phyloP scores from a whole-genome alignment of 2,113 vertebrate species.

The Lutjanus erythropterus region DNA sequence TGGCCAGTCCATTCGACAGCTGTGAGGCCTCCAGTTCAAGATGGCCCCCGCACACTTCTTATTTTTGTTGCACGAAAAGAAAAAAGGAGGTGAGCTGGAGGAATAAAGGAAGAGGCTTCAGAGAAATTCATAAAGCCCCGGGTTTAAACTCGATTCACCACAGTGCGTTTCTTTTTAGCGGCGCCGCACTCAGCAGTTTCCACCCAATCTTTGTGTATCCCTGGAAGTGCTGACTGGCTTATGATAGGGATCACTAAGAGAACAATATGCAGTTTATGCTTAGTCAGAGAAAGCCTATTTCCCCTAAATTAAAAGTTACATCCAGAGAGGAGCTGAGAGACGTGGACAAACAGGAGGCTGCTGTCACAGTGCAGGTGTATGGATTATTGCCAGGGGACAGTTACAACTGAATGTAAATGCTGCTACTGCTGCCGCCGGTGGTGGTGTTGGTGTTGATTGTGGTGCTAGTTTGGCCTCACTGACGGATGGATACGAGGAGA shows the following conservation, averaged over 20 bases:
- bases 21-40: constrained; percentile 51
- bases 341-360: constrained; percentile 25
- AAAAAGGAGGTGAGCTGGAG: constrained; percentile 23
- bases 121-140: constrained; percentile 37
- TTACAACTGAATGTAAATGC: constrained; percentile 49
- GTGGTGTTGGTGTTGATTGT: constrained; percentile 37
- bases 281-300: constrained; percentile 69
- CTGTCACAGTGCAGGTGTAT: constrained; percentile 51
- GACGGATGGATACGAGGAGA: constrained; percentile 60
- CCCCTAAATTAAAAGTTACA: constrained; percentile 66
- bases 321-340: constrained; percentile 28
- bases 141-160: constrained; percentile 56
- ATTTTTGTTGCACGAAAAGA: constrained; percentile 11
- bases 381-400: constrained; percentile 45
- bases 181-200: constrained; percentile 67
- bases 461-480: constrained; percentile 48
- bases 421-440: constrained; percentile 12
- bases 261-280: constrained; percentile 68
- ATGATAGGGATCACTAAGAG: constrained; percentile 63
- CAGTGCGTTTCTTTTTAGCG: constrained; percentile 23
- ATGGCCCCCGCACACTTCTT: constrained; percentile 32
- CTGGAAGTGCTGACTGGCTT: constrained; percentile 71
- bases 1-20: constrained; percentile 62
- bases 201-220: constrained; percentile 42
- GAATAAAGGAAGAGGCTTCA: constrained; percentile 33